These are phyloP conservation scores for Drosophila lutescens DNA, from an alignment of 2,888 invertebrate species.

Conservation along the genomic window DNA sequence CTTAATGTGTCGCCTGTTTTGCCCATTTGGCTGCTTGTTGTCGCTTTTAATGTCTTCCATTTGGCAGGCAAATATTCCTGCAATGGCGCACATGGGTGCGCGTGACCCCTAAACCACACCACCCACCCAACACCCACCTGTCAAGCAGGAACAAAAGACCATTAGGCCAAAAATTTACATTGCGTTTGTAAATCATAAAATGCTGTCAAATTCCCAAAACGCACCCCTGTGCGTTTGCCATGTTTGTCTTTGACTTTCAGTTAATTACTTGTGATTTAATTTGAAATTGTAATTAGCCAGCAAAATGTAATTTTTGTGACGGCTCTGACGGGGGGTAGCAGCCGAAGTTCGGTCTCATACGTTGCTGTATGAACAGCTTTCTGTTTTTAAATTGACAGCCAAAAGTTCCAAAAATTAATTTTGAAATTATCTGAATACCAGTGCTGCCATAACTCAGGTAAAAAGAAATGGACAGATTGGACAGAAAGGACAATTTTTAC, in stretches of 20 bases:
- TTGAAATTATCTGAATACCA: too few relatives aligned
- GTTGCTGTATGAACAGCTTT: too few relatives aligned
- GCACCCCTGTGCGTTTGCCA: slow-evolving; percentile 18
- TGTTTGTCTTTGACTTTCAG: slow-evolving; percentile 63
- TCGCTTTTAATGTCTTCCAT: slow-evolving; percentile 72
- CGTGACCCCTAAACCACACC: not conserved
- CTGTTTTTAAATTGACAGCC: too few relatives aligned
- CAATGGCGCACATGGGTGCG: not conserved
- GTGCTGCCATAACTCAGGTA: too few relatives aligned
- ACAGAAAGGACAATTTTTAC: too few relatives aligned
- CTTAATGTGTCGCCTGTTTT: slow-evolving; percentile 71
- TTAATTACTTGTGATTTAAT: slow-evolving; percentile 80
- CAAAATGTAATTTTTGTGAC: slow-evolving; percentile 68
- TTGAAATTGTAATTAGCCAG: slow-evolving; percentile 81
- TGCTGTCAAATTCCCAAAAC: slow-evolving; percentile 61
- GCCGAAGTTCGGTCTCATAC: too few relatives aligned
- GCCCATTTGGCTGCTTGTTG: slow-evolving; percentile 63
- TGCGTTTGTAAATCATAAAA: slow-evolving; percentile 75
- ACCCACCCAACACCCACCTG: slow-evolving; percentile 9
- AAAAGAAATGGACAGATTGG: too few relatives aligned
- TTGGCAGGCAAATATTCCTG: slow-evolving; percentile 44
- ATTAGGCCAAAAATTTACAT: slow-evolving; percentile 62
- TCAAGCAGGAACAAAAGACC: slow-evolving; percentile 46
- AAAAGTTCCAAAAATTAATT: too few relatives aligned
- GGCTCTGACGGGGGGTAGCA: too few relatives aligned